These are phyloP conservation scores for Ecdyonurus torrentis DNA, from an alignment of 2,888 invertebrate genomes.

Conservation along the genomic window DNA sequence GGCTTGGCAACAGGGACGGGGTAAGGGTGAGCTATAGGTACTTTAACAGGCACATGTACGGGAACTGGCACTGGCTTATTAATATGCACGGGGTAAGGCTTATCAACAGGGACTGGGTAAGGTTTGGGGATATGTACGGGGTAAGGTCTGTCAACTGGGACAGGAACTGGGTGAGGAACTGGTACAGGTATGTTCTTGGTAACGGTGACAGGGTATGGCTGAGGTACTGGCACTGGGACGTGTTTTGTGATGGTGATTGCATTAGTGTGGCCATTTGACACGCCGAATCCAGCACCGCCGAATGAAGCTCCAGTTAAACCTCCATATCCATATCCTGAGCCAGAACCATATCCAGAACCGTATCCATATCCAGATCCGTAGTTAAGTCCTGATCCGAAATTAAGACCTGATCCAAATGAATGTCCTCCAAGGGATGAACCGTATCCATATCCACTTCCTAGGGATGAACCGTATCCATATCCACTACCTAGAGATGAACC, in stretches of 20 bases:
- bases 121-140: slow-evolving; percentile 33
- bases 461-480: background rate
- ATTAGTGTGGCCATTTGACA: background rate
- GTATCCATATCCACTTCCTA: background rate
- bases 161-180: slow-evolving; percentile 33
- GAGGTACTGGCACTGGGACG: slow-evolving; percentile 6
- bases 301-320: background rate
- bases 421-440: background rate
- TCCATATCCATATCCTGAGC: background rate
- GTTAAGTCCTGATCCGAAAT: background rate
- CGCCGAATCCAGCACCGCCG: background rate
- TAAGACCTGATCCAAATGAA: background rate
- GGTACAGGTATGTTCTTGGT: slow-evolving; percentile 10
- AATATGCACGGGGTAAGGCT: slow-evolving; percentile 47
- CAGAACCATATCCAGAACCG: background rate
- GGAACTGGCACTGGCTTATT: slow-evolving; percentile 35
- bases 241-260: slow-evolving; percentile 9
- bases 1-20: slow-evolving; percentile 36
- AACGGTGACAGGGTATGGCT: slow-evolving; percentile 8
- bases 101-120: slow-evolving; percentile 14
- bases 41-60: slow-evolving; percentile 44
- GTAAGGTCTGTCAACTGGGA: slow-evolving; percentile 42
- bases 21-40: slow-evolving; percentile 53
- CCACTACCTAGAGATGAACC: slow-evolving; percentile 3
- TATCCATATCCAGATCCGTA: slow-evolving; percentile 5